phyloP scores from a whole-genome alignment of 2,113 vertebrate species.

The Mungos mungo region DNA sequence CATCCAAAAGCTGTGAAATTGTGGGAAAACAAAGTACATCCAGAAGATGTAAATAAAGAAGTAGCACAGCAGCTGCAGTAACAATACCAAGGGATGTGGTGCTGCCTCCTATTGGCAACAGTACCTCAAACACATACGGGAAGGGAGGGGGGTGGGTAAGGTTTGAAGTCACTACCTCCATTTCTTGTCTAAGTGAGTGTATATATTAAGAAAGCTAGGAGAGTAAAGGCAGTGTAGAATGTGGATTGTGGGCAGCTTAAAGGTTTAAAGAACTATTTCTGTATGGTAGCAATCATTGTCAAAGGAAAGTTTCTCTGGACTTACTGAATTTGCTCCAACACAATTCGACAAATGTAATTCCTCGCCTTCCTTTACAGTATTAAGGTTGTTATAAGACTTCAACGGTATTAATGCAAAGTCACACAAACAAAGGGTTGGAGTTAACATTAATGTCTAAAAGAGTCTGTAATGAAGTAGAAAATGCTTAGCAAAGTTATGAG shows the following conservation, averaged over 20 bases:
- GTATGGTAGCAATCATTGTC: background rate
- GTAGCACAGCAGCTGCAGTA: background rate
- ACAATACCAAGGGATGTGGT: background rate
- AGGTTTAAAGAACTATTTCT: background rate
- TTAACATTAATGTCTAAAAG: slow-evolving; percentile 36
- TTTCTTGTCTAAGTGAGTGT: background rate
- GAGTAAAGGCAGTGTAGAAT: background rate
- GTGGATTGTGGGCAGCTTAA: background rate
- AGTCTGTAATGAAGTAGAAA: slow-evolving; percentile 25
- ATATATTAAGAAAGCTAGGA: background rate
- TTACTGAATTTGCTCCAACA: background rate
- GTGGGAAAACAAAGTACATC: background rate
- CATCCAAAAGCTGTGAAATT: background rate
- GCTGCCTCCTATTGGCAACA: background rate
- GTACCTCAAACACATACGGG: background rate
- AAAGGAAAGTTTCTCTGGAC: background rate
- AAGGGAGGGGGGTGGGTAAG: too few relatives aligned
- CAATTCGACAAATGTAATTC: background rate
- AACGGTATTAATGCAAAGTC: background rate
- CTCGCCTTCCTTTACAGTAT: background rate
- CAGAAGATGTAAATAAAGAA: background rate
- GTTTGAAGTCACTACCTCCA: background rate
- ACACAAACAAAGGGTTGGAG: background rate
- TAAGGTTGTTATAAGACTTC: background rate
- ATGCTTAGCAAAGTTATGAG: background rate